These are phyloP conservation scores for Hartigia nigra DNA, from an alignment of 2,888 invertebrate genomes.

Conservation along the genomic window DNA sequence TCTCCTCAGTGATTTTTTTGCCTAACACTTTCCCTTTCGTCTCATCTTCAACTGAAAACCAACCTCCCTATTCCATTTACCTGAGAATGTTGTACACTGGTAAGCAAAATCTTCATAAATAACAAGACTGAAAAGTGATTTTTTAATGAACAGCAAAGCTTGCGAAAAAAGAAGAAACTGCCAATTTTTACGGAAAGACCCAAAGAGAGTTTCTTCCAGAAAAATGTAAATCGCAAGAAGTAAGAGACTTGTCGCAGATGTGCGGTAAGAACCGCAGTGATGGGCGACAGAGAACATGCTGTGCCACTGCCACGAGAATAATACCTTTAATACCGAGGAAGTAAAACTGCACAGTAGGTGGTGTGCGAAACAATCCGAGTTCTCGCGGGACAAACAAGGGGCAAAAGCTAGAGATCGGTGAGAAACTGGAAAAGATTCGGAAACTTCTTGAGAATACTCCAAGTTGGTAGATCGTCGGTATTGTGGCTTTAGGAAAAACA, in stretches of 20 bases:
- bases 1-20: neutral
- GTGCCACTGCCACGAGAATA: neutral
- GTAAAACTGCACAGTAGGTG: neutral
- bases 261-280: neutral
- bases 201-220: neutral
- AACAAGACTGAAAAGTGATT: neutral
- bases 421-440: neutral
- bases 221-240: neutral
- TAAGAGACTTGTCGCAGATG: neutral
- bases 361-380: neutral
- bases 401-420: neutral
- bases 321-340: neutral
- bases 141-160: neutral
- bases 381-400: neutral
- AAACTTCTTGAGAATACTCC: neutral
- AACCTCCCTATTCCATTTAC: neutral
- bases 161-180: neutral
- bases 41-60: neutral
- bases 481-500: neutral
- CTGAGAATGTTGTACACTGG: too few species aligned
- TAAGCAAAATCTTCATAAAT: neutral
- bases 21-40: neutral
- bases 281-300: neutral
- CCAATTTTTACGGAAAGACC: neutral
- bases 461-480: neutral